Conservation (phyloP, 2,888 invertebrate species). For the Parascotia fuliginaria region DNA sequence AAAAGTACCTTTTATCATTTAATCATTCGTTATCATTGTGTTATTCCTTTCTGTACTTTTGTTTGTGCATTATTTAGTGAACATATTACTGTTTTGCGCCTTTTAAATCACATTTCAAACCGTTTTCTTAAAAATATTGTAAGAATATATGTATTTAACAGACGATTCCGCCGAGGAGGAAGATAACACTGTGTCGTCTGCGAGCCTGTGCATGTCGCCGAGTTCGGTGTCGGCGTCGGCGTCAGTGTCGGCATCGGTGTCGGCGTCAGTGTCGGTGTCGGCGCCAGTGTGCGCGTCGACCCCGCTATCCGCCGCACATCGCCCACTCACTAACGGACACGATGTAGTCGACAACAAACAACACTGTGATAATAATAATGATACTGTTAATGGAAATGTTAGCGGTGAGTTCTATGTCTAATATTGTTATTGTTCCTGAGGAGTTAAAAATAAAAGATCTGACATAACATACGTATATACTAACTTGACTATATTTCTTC, state of each 20-base stretch:
- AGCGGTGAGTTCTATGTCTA: conserved; percentile 46
- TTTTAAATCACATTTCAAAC: too few species aligned
- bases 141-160: conserved; percentile 35
- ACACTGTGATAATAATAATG: conserved; percentile 46
- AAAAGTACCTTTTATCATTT: too few species aligned
- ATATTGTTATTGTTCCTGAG: too few species aligned
- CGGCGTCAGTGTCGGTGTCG: conserved; percentile 52
- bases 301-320: conserved; percentile 36
- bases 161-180: conserved; percentile 70
- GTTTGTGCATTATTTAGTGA: too few species aligned
- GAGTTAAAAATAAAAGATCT: too few species aligned
- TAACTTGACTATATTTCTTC: too few species aligned
- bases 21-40: too few species aligned
- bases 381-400: conserved; percentile 70
- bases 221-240: conserved; percentile 31
- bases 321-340: conserved; percentile 60
- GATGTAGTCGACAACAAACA: conserved; percentile 50
- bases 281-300: conserved; percentile 60
- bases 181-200: conserved; percentile 74
- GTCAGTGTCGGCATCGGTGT: conserved; percentile 33
- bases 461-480: too few species aligned
- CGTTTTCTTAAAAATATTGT: neutral
- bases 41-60: too few species aligned
- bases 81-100: too few species aligned
- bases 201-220: conserved; percentile 77